These are phyloP conservation scores for Desmophyllum pertusum DNA, from an alignment of 92 coral and sea anemone genomes.

Conservation along the genomic window DNA sequence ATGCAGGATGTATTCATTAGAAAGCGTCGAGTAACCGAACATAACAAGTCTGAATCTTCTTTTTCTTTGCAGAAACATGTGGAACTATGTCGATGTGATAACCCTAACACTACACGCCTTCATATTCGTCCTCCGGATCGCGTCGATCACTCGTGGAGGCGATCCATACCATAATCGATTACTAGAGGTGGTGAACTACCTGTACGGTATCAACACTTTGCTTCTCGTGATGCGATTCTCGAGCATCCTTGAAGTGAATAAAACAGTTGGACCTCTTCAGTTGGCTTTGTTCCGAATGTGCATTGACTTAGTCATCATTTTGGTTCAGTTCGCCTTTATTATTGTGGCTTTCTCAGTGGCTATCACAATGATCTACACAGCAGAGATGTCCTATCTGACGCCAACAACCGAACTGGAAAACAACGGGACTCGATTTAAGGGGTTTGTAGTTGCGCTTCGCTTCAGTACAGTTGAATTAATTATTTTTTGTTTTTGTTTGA, in stretches of 20 bases:
- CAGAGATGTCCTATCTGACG: slow-evolving; percentile 1
- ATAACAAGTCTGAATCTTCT: background rate
- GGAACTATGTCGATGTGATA: slow-evolving; percentile 23
- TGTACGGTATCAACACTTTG: slow-evolving; percentile 32
- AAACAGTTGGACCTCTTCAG: slow-evolving; percentile 20
- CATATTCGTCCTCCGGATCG: slow-evolving; percentile 2
- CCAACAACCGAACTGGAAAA: background rate
- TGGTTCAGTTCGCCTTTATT: slow-evolving; percentile 27
- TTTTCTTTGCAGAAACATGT: slow-evolving; percentile 26
- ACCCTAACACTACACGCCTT: background rate
- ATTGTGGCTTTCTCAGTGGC: slow-evolving; percentile 24
- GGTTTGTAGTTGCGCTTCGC: background rate
- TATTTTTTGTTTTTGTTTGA: background rate
- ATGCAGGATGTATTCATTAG: too few relatives aligned
- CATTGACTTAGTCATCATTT: slow-evolving; percentile 1
- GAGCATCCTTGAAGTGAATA: slow-evolving; percentile 12
- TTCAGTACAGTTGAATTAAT: background rate
- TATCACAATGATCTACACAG: slow-evolving; percentile 17
- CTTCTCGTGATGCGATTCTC: slow-evolving; percentile 15
- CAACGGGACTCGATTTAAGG: background rate
- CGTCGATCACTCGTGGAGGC: background rate
- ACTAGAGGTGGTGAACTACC: slow-evolving; percentile 5
- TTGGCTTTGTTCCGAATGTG: slow-evolving; percentile 29
- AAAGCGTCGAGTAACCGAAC: too few relatives aligned
- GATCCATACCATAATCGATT: background rate